Base-by-base conservation (phyloP, 2,113 vertebrate genomes). In the Amazona vittata region DNA sequence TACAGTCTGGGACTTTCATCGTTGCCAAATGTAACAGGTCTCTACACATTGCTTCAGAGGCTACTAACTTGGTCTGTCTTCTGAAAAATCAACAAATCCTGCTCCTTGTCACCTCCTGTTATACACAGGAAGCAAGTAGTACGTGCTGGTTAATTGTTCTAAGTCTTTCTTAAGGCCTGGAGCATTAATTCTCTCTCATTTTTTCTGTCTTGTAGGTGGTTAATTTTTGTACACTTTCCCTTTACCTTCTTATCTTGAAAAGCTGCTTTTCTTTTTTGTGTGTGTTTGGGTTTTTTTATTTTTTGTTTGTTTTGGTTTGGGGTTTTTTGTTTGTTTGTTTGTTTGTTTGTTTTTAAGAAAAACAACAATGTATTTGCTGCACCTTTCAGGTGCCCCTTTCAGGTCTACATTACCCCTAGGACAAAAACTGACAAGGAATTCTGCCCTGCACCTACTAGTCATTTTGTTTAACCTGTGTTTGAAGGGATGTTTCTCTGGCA, bases 41-140 rank as follows among this genome's bases (percentile, higher is more conserved):
- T 81, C 46, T 62, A 46, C 46, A 15, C 0, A 1, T 35, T 59
- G 43, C 35, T 39, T 71, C 33, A 44, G 41, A 65, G 41, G 21
- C 55, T 70, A 13, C 44, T 39, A 46, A 64, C 57, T 50, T 57
- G 31, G 15, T 47, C 13, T 49, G 31, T 26, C n/a, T 84, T 31
- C 31, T 67, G 46, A 62, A 78, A 82, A 69, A 50, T 52, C 29
- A 74, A 47, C 11, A 35, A 84, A 39, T 7, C 12, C 14, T 46
- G 17, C 37, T 74, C 24, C 20, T 71, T 65, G 39, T 80, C 39
- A n/a, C 39, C 12, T 63, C 60, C n/a, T 64, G 14, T 49, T 81
- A 12, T 60, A 49, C 0, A 0, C 21, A 43, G 41, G 20, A 17
- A 86, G 47, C 39, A 62, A 50, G 25, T 39, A 2, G 2, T 49